phyloP scores from a whole-genome alignment of 1,140 invertebrate genomes.

The Drosophila quadrilineata region DNA sequence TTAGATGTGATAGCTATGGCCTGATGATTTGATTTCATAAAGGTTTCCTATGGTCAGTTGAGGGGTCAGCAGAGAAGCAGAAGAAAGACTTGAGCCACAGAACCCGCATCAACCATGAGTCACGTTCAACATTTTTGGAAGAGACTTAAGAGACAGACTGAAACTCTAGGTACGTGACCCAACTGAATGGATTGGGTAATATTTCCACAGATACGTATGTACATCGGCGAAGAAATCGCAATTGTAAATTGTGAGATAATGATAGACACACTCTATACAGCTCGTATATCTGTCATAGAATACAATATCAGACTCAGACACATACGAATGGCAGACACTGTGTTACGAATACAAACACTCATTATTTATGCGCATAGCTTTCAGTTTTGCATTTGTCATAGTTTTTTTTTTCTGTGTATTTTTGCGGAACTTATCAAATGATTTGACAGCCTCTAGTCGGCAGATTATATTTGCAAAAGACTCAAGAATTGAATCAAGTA shows the following conservation, averaged over 20 bases:
- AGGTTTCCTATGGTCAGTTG: constrained; percentile 16
- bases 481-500: too few species aligned
- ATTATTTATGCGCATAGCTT: constrained; percentile 4
- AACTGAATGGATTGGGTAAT: constrained; percentile 35
- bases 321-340: background rate
- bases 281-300: constrained; percentile 10
- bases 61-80: constrained; percentile 5
- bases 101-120: constrained; percentile 21
- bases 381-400: constrained; percentile 4
- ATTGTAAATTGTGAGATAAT: constrained; percentile 25
- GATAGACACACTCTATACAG: background rate
- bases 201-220: constrained; percentile 8
- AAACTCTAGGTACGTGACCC: constrained; percentile 22
- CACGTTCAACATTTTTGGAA: constrained; percentile 37
- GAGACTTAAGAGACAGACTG: too few species aligned
- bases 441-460: background rate
- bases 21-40: constrained; percentile 15
- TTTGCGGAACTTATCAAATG: background rate
- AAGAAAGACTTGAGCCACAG: constrained; percentile 6
- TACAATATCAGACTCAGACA: background rate
- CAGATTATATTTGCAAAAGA: too few species aligned
- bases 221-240: constrained; percentile 15
- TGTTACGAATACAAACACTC: background rate
- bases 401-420: background rate
- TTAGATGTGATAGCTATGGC: constrained; percentile 27